phyloP scores from a whole-genome alignment of 1,140 invertebrate species.

The Tetranychus urticae region DNA sequence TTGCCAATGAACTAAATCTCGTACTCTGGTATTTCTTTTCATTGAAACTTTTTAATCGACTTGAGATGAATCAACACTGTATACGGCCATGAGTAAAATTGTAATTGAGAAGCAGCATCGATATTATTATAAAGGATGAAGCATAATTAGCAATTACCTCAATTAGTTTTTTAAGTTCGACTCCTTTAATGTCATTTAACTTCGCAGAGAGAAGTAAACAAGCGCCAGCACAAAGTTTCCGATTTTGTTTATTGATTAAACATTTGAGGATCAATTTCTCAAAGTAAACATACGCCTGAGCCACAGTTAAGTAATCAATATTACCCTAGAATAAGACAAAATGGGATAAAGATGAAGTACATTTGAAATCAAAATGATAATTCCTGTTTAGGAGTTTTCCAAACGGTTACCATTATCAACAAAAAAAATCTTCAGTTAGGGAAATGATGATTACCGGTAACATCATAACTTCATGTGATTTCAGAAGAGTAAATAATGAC shows the following conservation, averaged over 20 bases:
- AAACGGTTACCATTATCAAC: too few relatives aligned
- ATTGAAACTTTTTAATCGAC: slow-evolving; percentile 17
- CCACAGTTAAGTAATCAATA: slow-evolving; percentile 67
- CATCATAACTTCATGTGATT: too few relatives aligned
- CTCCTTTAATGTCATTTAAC: slow-evolving; percentile 69
- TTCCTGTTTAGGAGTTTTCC: too few relatives aligned
- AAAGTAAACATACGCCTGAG: slow-evolving; percentile 90
- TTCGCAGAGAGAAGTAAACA: slow-evolving; percentile 81
- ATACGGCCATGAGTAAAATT: not conserved
- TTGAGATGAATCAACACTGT: slow-evolving; percentile 2
- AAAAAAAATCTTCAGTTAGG: too few relatives aligned
- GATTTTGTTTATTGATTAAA: slow-evolving; percentile 78
- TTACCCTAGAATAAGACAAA: slow-evolving; percentile 26
- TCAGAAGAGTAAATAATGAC: too few relatives aligned
- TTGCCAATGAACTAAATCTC: slow-evolving; percentile 7
- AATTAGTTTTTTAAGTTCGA: slow-evolving; percentile 13
- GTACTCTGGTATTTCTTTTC: not conserved
- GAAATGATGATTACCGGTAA: too few relatives aligned
- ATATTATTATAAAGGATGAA: not conserved
- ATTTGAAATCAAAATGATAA: too few relatives aligned
- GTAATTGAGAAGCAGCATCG: not conserved
- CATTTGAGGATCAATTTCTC: slow-evolving; percentile 76
- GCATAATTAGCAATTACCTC: slow-evolving; percentile 8
- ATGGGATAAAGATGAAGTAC: not conserved
- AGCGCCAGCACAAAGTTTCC: slow-evolving; percentile 80